Conservation (phyloP, 2,888 invertebrate species). For the Alcis repandata region DNA sequence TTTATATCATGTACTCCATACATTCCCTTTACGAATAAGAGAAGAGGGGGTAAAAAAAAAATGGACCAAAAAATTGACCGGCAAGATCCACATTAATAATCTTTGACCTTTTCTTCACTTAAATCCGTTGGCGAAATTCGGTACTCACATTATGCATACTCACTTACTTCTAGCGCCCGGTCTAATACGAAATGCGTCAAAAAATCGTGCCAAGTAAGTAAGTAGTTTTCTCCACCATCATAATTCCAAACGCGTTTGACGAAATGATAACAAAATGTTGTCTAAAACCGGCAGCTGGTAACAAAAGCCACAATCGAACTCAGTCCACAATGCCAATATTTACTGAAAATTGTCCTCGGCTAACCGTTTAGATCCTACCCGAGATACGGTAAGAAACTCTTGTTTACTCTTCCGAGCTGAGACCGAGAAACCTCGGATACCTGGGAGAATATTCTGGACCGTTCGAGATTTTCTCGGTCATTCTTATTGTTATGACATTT, state of each 20-base stretch:
- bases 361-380: slow-evolving; percentile 21
- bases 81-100: no score
- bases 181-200: no score
- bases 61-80: no score
- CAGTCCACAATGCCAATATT: slow-evolving; percentile 29
- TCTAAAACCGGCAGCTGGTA: slow-evolving; percentile 19
- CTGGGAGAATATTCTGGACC: background rate
- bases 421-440: background rate
- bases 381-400: slow-evolving; percentile 18
- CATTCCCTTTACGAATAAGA: no score
- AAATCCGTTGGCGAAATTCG: no score
- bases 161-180: no score
- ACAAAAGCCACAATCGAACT: slow-evolving; percentile 32
- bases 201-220: background rate
- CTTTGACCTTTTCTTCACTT: no score
- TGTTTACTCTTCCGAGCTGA: slow-evolving; percentile 36
- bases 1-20: no score
- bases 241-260: slow-evolving; percentile 1
- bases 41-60: no score
- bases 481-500: no score
- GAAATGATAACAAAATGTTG: slow-evolving; percentile 7
- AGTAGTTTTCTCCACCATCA: background rate
- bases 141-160: no score
- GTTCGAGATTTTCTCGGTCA: no score
- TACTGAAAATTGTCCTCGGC: slow-evolving; percentile 35